Conservation (phyloP, 2,797 vertebrate species). For the Girardinus metallicus region DNA sequence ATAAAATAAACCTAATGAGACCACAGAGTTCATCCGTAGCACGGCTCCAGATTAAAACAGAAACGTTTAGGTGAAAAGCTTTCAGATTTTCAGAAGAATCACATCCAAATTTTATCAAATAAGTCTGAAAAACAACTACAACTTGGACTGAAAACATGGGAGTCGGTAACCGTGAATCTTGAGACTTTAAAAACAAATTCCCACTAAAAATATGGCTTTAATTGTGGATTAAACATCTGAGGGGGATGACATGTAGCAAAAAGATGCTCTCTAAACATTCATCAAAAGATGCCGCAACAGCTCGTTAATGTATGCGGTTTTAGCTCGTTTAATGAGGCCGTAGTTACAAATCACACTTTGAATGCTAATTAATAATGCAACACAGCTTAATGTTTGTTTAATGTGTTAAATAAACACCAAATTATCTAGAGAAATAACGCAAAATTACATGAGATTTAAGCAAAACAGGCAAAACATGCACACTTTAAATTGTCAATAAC, state of each 20-base stretch:
- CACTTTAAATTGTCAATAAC: not conserved
- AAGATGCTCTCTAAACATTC: not conserved
- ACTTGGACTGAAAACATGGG: conserved; percentile 29
- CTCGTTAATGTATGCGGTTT: not conserved
- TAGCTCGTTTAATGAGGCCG: not conserved
- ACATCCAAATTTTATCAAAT: conserved; percentile 4
- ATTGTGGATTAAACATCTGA: not conserved
- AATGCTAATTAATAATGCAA: not conserved
- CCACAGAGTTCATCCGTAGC: conserved; percentile 44
- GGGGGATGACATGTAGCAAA: not conserved
- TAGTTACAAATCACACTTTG: not conserved
- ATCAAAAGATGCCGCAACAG: not conserved
- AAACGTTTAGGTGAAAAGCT: conserved; percentile 7
- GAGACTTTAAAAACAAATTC: conserved; percentile 28
- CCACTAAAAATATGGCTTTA: conserved; percentile 13
- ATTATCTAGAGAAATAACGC: not conserved
- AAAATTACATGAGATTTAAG: not conserved
- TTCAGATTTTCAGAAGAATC: conserved; percentile 18
- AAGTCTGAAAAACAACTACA: not conserved
- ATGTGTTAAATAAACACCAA: not conserved
- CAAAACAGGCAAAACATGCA: not conserved
- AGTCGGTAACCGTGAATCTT: conserved; percentile 16
- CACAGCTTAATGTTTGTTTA: not conserved
- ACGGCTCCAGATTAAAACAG: conserved; percentile 30
- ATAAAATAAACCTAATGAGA: conserved; percentile 23